Conservation (phyloP, 2,888 invertebrate species). For the Mycalesis mineus region DNA sequence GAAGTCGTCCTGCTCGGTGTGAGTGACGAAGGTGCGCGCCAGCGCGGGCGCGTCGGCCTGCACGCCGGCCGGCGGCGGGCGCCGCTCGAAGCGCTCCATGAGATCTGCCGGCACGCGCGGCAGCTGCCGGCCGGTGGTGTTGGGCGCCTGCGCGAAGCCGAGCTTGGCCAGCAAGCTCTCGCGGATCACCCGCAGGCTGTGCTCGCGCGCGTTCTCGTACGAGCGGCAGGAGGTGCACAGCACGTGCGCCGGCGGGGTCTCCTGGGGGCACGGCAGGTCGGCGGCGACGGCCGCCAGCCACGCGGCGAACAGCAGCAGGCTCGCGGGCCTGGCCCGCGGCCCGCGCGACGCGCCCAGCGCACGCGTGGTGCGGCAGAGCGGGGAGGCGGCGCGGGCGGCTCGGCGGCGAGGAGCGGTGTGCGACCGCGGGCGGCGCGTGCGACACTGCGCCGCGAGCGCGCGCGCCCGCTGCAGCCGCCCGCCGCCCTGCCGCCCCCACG, state of each 20-base stretch:
- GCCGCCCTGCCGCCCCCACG: too few relatives aligned
- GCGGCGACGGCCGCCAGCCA: slow-evolving; percentile 69
- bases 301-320: slow-evolving; percentile 75
- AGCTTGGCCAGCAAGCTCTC: slow-evolving; percentile 81
- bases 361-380: slow-evolving; percentile 77
- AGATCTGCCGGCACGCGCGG: slow-evolving; percentile 79
- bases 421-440: slow-evolving; percentile 74
- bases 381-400: slow-evolving; percentile 59
- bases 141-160: slow-evolving; percentile 80
- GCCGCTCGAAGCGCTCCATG: slow-evolving; percentile 71
- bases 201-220: slow-evolving; percentile 77
- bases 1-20: slow-evolving; percentile 81
- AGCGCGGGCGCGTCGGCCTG: slow-evolving; percentile 79
- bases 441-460: slow-evolving; percentile 52
- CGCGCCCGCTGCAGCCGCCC: slow-evolving; percentile 32
- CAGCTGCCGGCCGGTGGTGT: slow-evolving; percentile 78
- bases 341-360: slow-evolving; percentile 77
- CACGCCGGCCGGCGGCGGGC: slow-evolving; percentile 75
- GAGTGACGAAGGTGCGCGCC: slow-evolving; percentile 72
- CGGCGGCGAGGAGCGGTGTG: slow-evolving; percentile 69
- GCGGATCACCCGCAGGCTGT: slow-evolving; percentile 81
- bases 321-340: slow-evolving; percentile 78
- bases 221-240: slow-evolving; percentile 77
- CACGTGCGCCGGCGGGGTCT: slow-evolving; percentile 49
- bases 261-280: slow-evolving; percentile 63